Conservation (phyloP, 2,888 invertebrate genomes). For the Galerucella pusilla region DNA sequence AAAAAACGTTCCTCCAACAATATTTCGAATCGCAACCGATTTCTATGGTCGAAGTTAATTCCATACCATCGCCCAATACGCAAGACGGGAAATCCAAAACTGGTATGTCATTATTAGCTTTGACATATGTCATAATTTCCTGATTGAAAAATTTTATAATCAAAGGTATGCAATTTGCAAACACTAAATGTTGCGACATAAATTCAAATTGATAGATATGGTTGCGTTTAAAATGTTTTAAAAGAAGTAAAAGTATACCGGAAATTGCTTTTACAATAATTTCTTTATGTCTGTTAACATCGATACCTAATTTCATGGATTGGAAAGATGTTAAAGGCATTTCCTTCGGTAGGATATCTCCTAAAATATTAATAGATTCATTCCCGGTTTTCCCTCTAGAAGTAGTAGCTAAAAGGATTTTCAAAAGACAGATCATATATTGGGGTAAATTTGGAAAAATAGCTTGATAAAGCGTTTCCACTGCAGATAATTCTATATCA, state of each 20-base stretch:
- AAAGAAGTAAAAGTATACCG: constrained; percentile 86
- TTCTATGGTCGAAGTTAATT: constrained; percentile 92
- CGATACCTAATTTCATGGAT: constrained; percentile 94
- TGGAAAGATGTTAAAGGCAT: constrained; percentile 97
- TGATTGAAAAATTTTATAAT: constrained; percentile 99
- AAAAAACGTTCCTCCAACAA: constrained; percentile 98
- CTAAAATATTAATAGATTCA: constrained; percentile 98
- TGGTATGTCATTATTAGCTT: constrained; percentile 93
- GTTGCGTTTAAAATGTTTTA: constrained; percentile 98
- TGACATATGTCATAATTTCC: constrained; percentile 94
- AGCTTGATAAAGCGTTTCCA: constrained; percentile 92
- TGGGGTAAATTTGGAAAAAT: constrained; percentile 96
- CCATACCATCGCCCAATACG: constrained; percentile 94
- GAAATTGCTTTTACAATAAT: constrained; percentile 97
- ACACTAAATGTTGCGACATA: constrained; percentile 98
- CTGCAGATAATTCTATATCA: constrained; percentile 82
- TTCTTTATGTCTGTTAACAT: constrained; percentile 98
- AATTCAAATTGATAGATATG: constrained; percentile 99
- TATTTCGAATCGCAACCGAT: constrained; percentile 86
- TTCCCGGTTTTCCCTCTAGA: constrained; percentile 98
- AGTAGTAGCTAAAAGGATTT: constrained; percentile 96
- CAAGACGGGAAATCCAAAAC: constrained; percentile 95
- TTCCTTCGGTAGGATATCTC: constrained; percentile 96
- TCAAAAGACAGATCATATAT: constrained; percentile 96
- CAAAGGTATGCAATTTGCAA: constrained; percentile 98